Conservation (phyloP, 2,888 invertebrate genomes). For the Chaetogeoica ovagalla region DNA sequence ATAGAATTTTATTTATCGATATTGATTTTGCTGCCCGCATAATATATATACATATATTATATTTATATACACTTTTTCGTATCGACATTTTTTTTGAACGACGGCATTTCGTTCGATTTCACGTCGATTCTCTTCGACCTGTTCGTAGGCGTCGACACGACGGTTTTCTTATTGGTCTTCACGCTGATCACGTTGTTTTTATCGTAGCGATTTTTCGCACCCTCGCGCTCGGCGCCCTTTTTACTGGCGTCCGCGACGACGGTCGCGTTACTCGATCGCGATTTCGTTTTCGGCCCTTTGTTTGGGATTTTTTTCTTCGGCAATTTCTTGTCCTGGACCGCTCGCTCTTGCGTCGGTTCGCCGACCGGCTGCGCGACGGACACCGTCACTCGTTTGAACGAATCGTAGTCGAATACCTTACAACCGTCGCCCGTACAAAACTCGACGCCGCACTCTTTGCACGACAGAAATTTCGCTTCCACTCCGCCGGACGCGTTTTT, state of each 20-base stretch:
- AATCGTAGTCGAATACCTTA: conserved; percentile 65
- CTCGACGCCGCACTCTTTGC: conserved; percentile 82
- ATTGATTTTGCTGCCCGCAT: too few species aligned
- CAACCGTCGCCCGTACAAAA: conserved; percentile 74
- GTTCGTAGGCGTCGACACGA: too few species aligned
- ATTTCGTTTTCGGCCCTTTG: conserved; percentile 16
- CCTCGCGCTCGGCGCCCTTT: neutral
- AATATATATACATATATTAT: too few species aligned
- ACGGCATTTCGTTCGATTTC: neutral
- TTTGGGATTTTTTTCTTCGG: conserved; percentile 7
- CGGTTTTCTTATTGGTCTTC: conserved; percentile 19
- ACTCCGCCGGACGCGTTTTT: conserved; percentile 81
- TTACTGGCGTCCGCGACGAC: neutral
- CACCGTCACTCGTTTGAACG: conserved; percentile 55
- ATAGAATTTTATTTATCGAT: too few species aligned
- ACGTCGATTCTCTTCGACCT: neutral
- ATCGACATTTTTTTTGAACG: too few species aligned
- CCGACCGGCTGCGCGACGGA: neutral
- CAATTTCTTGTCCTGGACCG: conserved; percentile 10
- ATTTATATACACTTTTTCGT: too few species aligned
- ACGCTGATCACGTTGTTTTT: conserved; percentile 23
- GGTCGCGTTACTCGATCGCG: neutral
- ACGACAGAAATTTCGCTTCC: conserved; percentile 75
- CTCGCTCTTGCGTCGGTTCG: conserved; percentile 8
- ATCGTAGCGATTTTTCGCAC: too few species aligned